Evolutionary conservation across 37 sponge, comb jelly and placozoan genomes (phyloP).

Genomic region (Tethya wilhelma): DNA sequence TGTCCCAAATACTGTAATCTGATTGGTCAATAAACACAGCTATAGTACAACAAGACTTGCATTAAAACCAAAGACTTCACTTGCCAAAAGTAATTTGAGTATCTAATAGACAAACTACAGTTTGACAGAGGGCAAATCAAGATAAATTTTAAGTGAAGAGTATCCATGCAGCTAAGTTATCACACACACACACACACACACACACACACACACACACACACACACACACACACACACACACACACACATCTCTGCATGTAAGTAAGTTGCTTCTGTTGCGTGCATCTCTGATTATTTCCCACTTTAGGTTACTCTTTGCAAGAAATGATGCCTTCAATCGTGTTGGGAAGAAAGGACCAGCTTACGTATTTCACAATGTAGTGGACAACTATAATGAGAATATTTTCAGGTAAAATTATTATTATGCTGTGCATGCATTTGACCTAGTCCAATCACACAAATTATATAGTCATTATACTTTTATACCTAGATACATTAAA

Average conservation of each 20-base stretch:
- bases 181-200: constrained; percentile 17
- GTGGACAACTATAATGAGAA: constrained; percentile 46
- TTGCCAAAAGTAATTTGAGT: too few species aligned
- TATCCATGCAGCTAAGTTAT: too few species aligned
- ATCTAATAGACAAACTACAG: too few species aligned
- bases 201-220: constrained; percentile 14
- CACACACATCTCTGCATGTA: constrained; percentile 1
- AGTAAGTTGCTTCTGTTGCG: not conserved
- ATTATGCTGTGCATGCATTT: not conserved
- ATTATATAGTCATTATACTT: not conserved
- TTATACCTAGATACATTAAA: constrained; percentile 13
- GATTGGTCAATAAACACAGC: too few species aligned
- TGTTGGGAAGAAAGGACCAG: constrained; percentile 46
- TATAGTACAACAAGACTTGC: too few species aligned
- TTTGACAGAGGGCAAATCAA: too few species aligned
- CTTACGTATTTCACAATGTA: constrained; percentile 28
- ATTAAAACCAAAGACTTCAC: too few species aligned
- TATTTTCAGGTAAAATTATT: constrained; percentile 51
- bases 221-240: constrained; percentile 26
- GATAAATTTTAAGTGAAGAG: too few species aligned
- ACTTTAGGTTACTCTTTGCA: constrained; percentile 49
- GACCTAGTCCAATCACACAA: not conserved
- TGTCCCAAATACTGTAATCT: too few species aligned
- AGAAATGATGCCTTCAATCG: constrained; percentile 74
- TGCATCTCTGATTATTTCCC: not conserved